Evolutionary conservation across 2,797 vertebrate species (phyloP).

Genomic region (Darevskia nairensis): DNA sequence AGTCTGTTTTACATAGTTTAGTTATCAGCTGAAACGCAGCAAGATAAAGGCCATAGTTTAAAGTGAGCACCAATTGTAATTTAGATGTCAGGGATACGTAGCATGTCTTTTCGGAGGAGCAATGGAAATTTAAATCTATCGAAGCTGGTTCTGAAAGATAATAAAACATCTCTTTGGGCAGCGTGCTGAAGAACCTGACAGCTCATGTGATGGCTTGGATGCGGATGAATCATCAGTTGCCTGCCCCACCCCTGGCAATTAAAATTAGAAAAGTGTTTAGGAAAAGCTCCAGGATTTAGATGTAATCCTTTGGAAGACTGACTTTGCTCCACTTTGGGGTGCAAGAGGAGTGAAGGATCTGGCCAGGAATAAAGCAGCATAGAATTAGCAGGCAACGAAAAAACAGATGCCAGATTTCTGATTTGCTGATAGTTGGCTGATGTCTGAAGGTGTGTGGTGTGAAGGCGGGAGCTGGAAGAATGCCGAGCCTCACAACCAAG

Average conservation of each 20-base stretch:
- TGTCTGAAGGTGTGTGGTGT: neutral
- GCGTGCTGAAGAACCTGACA: neutral
- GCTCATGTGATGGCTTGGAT: neutral
- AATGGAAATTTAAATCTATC: neutral
- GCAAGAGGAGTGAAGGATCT: neutral
- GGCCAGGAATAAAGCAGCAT: neutral
- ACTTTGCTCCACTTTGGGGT: neutral
- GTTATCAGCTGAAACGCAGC: slow-evolving; percentile 73
- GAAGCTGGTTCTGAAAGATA: neutral
- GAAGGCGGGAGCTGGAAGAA: too few species aligned
- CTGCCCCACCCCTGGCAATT: neutral
- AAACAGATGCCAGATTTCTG: neutral
- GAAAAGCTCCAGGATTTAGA: neutral
- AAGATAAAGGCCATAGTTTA: slow-evolving; percentile 69
- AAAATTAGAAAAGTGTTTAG: neutral
- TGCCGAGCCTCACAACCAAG: neutral
- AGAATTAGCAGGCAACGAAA: neutral
- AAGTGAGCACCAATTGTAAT: slow-evolving; percentile 52
- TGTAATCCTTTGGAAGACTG: neutral
- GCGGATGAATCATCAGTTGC: neutral
- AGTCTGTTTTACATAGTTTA: slow-evolving; percentile 70
- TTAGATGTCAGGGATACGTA: slow-evolving; percentile 62
- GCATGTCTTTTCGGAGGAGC: neutral
- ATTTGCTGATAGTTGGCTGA: neutral
- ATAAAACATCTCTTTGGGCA: neutral